Percentiles rank a stretch among this genome's conserved stretches.
These are phyloP conservation scores for Drosophila setosimentum DNA, from an alignment of 2,888 invertebrate genomes.

Conservation along the genomic window DNA sequence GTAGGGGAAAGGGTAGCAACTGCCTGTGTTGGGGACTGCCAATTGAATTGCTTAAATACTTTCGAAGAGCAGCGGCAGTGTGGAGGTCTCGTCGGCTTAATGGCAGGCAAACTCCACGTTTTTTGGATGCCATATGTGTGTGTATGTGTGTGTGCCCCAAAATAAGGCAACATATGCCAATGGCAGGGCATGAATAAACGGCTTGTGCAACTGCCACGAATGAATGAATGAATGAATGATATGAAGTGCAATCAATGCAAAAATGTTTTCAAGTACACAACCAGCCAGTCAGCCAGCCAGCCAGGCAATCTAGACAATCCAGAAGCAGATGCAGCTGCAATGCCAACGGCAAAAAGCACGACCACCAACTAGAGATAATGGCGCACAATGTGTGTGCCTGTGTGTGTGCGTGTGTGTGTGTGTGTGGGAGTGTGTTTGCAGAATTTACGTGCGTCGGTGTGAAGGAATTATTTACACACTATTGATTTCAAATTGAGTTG, in stretches of 20 bases:
- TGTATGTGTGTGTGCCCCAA: conserved; percentile 33
- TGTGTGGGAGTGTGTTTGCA: conserved; percentile 21
- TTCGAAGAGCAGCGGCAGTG: conserved; percentile 45
- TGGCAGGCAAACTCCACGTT: conserved; percentile 49
- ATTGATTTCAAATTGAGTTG: conserved; percentile 86
- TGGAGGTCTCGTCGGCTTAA: conserved; percentile 51
- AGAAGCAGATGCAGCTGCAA: conserved; percentile 57
- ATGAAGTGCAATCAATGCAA: conserved; percentile 84
- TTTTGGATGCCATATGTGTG: conserved; percentile 62
- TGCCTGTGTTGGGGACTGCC: conserved; percentile 46
- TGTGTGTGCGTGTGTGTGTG: background rate
- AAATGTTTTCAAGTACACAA: conserved; percentile 74
- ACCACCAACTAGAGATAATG: conserved; percentile 26
- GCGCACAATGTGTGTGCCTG: background rate
- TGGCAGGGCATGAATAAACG: conserved; percentile 67
- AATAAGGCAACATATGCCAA: conserved; percentile 73
- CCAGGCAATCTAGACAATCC: conserved; percentile 41
- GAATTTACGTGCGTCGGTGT: conserved; percentile 62
- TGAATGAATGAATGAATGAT: conserved; percentile 60
- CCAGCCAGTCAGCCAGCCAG: conserved; percentile 22
- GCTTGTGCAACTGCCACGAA: conserved; percentile 39
- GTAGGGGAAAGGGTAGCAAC: background rate
- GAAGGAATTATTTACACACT: conserved; percentile 85
- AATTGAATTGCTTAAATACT: conserved; percentile 80
- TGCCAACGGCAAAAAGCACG: conserved; percentile 11